Evolutionary conservation across 2,888 invertebrate species (phyloP), one percentile per base, ranked within the genome.

Genomic region (Apocheima hispidaria): DNA sequence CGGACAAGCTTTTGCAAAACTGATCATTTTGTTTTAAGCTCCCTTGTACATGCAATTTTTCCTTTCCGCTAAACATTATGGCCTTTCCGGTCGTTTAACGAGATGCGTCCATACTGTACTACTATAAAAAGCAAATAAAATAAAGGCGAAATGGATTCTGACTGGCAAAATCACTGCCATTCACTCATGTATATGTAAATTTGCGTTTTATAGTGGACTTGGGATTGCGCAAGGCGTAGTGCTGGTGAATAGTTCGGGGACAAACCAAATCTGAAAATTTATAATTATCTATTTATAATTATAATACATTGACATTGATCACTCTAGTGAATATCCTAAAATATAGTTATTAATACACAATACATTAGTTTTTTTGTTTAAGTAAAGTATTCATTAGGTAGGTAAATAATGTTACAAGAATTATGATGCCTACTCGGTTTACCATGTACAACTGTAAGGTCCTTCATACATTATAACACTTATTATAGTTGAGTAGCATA

Each of bases 111-210:
- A 74, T 77, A 72, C 69, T 68, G 73, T 77, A 71, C 69, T 66
- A 68, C 78, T 74, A 81, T 84, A 84, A 86, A 86, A 82, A 74
- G 63, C 71, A 74, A 76, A 79, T 86, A 81, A 84, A 84, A 83
- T 78, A 78, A 73, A 73, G 71, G 73, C 72, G 71, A 71, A 80
- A 83, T 81, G 78, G 78, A 84, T 79, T 74, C 75, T 68, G 70
- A 61, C 70, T 75, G 65, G 70, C 70, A 62, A 69, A 70, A 75
- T 71, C 69, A 77, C 77, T 74, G 73, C 66, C 74, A 67, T 69
- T 72, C 68, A 69, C 73, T 75, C 78, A 75, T 79, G 75, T 79
- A 76, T 81, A 87, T 83, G 86, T 77, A 82, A 86, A 87, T 86
- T 77, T 77, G 71, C 73, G 73, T 72, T 83, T 81, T 77, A 79